Conservation (phyloP, 2,888 invertebrate species). For the Encarsia formosa region DNA sequence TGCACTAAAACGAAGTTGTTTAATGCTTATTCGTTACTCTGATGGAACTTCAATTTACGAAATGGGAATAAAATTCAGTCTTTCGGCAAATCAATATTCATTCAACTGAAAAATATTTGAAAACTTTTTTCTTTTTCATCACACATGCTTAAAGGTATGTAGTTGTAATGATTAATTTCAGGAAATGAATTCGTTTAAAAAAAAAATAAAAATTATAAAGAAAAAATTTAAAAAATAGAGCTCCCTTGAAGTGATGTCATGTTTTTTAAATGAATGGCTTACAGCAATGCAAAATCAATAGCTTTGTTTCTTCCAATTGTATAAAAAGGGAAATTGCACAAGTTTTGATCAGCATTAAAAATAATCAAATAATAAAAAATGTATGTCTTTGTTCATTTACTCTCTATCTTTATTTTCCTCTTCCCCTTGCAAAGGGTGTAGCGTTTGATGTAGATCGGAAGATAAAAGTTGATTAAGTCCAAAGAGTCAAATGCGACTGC, state of each 20-base stretch:
- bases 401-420: too few species aligned
- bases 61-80: conserved; percentile 20
- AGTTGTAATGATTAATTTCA: conserved; percentile 20
- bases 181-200: conserved; percentile 22
- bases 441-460: not conserved
- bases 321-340: conserved; percentile 34
- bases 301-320: conserved; percentile 28
- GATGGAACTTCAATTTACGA: not conserved
- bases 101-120: conserved; percentile 18
- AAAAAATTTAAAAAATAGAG: not conserved
- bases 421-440: not conserved
- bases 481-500: not conserved
- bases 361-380: conserved; percentile 26
- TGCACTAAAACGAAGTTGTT: not conserved
- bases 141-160: conserved; percentile 15
- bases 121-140: conserved; percentile 13
- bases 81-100: conserved; percentile 18
- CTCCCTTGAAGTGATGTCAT: conserved; percentile 3
- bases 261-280: not conserved
- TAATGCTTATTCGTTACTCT: not conserved
- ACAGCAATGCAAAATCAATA: conserved; percentile 21
- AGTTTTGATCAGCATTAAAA: conserved; percentile 29
- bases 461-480: conserved; percentile 5
- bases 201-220: not conserved
- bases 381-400: conserved; percentile 22